These are phyloP conservation scores for Tricholauxania praeusta DNA, from an alignment of 2,888 invertebrate genomes.

Conservation along the genomic window DNA sequence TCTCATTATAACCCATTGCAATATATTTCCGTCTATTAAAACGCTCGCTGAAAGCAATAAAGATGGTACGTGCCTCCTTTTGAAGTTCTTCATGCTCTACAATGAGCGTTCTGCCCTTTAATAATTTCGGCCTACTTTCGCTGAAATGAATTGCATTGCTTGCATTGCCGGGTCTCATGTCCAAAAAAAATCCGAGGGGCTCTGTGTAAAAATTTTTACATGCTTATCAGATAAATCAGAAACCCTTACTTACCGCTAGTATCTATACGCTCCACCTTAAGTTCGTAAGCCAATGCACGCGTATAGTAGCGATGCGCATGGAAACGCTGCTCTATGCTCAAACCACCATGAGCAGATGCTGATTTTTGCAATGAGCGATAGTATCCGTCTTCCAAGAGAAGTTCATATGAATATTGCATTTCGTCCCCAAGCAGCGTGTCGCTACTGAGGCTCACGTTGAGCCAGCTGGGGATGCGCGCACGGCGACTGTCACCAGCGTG, in stretches of 20 bases:
- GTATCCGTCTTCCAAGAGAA: constrained; percentile 52
- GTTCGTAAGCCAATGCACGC: constrained; percentile 65
- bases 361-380: constrained; percentile 46
- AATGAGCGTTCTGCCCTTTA: constrained; percentile 57
- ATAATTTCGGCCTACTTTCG: constrained; percentile 30
- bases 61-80: constrained; percentile 52
- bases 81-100: constrained; percentile 60
- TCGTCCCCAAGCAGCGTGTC: constrained; percentile 10
- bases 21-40: constrained; percentile 52
- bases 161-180: constrained; percentile 42
- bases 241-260: constrained; percentile 27
- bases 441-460: constrained; percentile 66
- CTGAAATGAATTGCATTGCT: constrained; percentile 8
- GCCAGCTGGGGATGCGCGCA: constrained; percentile 74
- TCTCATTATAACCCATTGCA: constrained; percentile 50
- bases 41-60: constrained; percentile 54
- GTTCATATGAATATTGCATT: constrained; percentile 43
- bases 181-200: constrained; percentile 48
- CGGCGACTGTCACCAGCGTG: constrained; percentile 71
- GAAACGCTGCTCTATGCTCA: constrained; percentile 54
- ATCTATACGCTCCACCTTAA: constrained; percentile 47
- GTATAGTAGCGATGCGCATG: constrained; percentile 67
- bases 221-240: neutral
- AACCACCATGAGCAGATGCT: constrained; percentile 17
- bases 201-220: constrained; percentile 42